Conservation (phyloP, 1,140 invertebrate species). For the Nomia melanderi region DNA sequence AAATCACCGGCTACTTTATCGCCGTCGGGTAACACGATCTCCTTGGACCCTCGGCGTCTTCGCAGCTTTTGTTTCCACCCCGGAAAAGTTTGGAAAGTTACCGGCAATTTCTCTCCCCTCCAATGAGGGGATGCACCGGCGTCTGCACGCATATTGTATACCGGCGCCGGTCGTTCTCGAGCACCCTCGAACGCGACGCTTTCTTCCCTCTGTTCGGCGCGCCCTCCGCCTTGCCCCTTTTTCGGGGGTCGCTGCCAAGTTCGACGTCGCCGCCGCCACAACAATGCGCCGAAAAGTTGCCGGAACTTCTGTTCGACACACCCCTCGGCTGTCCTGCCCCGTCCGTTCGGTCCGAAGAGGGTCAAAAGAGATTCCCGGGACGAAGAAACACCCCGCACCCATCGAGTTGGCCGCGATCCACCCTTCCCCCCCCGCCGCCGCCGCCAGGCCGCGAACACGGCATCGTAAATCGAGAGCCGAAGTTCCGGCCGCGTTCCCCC, state of each 20-base stretch:
- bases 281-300: slow-evolving; percentile 69
- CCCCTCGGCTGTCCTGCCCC: background rate
- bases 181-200: background rate
- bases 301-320: slow-evolving; percentile 62
- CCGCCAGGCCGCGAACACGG: slow-evolving; percentile 23
- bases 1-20: background rate
- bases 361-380: slow-evolving; percentile 15
- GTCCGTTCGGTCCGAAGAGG: background rate
- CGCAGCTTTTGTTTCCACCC: background rate
- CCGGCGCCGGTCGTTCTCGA: slow-evolving; percentile 16
- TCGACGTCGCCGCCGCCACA: slow-evolving; percentile 66
- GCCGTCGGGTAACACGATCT: background rate
- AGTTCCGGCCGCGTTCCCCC: slow-evolving; percentile 18
- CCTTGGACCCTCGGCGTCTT: background rate
- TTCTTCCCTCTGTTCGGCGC: slow-evolving; percentile 3
- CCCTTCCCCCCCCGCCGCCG: background rate
- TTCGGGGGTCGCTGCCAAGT: slow-evolving; percentile 62
- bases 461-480: slow-evolving; percentile 47
- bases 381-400: slow-evolving; percentile 20
- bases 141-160: slow-evolving; percentile 52
- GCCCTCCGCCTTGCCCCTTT: slow-evolving; percentile 10
- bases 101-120: background rate
- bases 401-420: slow-evolving; percentile 41
- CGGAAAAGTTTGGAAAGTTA: background rate
- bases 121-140: background rate